Conservation (phyloP, 35 echinoderm and acorn worm species). For the Apostichopus californicus region DNA sequence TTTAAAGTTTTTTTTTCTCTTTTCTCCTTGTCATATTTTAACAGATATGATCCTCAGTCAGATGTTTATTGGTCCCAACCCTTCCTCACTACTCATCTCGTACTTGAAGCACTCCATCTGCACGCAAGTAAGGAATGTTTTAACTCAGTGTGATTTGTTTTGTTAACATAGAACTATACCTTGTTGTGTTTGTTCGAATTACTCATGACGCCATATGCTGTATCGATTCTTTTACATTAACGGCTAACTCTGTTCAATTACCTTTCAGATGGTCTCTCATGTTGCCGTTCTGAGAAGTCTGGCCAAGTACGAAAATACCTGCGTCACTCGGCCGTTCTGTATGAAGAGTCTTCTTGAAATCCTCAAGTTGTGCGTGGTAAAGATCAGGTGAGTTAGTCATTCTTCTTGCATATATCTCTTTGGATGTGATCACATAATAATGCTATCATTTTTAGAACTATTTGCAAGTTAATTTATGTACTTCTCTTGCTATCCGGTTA, state of each 20-base stretch:
- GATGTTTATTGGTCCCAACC: conserved; percentile 88
- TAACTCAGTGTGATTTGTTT: neutral
- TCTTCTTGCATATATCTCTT: too few species aligned
- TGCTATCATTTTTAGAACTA: too few species aligned
- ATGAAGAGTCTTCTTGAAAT: conserved; percentile 88
- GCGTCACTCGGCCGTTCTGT: conserved; percentile 75
- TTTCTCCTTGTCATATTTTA: neutral
- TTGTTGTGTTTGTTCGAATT: neutral
- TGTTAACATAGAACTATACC: too few species aligned
- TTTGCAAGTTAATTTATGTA: too few species aligned
- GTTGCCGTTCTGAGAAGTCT: conserved; percentile 71
- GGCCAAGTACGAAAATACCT: conserved; percentile 67
- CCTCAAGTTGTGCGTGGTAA: conserved; percentile 64
- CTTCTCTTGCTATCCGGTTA: neutral
- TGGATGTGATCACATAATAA: too few species aligned
- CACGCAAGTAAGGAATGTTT: conserved; percentile 73
- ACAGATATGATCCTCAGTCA: conserved; percentile 93
- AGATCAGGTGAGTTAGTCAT: conserved; percentile 55
- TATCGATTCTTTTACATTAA: neutral
- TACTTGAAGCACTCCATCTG: conserved; percentile 91
- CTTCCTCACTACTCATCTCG: conserved; percentile 77
- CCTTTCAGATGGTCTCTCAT: conserved; percentile 78
- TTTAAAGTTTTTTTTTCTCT: neutral
- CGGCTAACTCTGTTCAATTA: neutral
- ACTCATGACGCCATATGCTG: neutral